Base-by-base conservation (phyloP, 2,888 invertebrate species). In the Eristalinus aeneus region DNA sequence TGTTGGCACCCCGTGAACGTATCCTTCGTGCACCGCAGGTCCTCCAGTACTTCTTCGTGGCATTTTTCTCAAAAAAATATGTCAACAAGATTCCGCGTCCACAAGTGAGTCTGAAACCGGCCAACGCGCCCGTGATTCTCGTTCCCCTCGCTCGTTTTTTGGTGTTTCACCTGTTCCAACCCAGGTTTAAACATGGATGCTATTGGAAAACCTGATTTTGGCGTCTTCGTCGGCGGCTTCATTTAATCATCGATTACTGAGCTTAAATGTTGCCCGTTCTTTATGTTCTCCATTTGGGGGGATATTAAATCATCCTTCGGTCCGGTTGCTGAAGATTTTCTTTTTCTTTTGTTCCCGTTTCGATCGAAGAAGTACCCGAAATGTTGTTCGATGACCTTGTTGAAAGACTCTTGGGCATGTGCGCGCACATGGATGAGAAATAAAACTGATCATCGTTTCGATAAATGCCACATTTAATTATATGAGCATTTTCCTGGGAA, bases 171-270 rank as follows among this genome's bases (percentile, higher is more conserved):
- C 83, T 79, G 79, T 65, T 84, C 65, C 46, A 73, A 34, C 68
- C 64, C 56, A 54, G 54, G 36, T 23, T 54, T 68, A 58, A 12
- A 23, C 56, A 27, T 56, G 46, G 36, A 16, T 32, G 36, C 34
- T 58, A 64, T 74, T 73, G 67, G 60, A 56, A 73, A 83, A 83
- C 83, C 73, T 54, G 82, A 78, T 73, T 78, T 16, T 10, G 23
- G 16, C 22, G 23, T 39, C 68, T n/a, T 68, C 75, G 32, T 54
- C 56, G 63, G 73, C 80, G 80, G 80, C 71, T 84, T 60, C 75
- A 84, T 84, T 84, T 80, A 72, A 84, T 84, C 84, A 84, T 80
- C 83, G 83, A 84, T 84, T 84, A 79, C 74, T 74, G 74, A 69
- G 16, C 74, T 71, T 74, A 71, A 79, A 84, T 69, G 74, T 64